phyloP scores from a whole-genome alignment of 1,140 invertebrate genomes.

The Hyles vespertilio region DNA sequence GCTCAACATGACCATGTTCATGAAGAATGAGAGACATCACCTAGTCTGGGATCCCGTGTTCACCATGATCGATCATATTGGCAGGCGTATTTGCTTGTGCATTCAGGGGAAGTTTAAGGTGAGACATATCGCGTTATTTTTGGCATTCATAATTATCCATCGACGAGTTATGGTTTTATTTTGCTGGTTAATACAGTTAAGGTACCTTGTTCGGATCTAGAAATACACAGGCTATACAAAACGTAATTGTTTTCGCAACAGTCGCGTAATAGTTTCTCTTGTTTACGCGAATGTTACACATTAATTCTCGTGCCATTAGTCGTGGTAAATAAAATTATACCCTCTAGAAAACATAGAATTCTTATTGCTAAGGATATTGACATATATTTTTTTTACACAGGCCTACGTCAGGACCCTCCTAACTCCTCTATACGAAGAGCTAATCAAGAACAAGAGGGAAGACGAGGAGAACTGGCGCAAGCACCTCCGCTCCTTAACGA shows the following conservation, averaged over 20 bases:
- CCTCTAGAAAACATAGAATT: too few relatives aligned
- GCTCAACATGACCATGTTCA: conserved; percentile 85
- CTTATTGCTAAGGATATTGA: background rate
- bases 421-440: conserved; percentile 81
- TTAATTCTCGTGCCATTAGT: too few relatives aligned
- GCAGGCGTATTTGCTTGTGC: conserved; percentile 80
- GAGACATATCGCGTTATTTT: conserved; percentile 6
- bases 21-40: conserved; percentile 82
- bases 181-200: too few relatives aligned
- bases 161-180: too few relatives aligned
- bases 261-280: background rate
- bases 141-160: too few relatives aligned
- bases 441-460: conserved; percentile 71
- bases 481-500: conserved; percentile 78
- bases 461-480: conserved; percentile 78
- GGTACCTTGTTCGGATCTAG: too few relatives aligned
- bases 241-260: background rate
- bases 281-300: too few relatives aligned
- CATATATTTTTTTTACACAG: conserved; percentile 49
- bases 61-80: conserved; percentile 86
- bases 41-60: conserved; percentile 87
- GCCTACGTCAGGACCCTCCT: conserved; percentile 79
- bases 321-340: too few relatives aligned
- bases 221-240: too few relatives aligned
- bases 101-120: conserved; percentile 83